Percentiles rank a stretch among this genome's conserved stretches.
These are phyloP conservation scores for Zaprionus gabonicus DNA, from an alignment of 1,140 invertebrate genomes.

Conservation along the genomic window DNA sequence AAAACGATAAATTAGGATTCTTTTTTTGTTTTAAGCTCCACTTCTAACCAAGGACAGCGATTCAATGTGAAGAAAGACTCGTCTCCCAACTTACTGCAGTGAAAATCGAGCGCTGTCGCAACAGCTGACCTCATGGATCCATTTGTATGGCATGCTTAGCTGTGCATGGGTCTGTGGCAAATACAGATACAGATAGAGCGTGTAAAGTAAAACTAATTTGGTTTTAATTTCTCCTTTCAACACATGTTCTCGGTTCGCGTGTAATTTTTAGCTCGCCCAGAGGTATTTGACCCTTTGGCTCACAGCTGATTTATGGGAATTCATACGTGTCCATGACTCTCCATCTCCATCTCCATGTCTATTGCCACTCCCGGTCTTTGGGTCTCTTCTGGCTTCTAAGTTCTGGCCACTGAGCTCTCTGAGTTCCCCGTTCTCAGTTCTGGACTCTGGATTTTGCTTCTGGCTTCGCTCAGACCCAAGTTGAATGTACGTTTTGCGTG, in stretches of 20 bases:
- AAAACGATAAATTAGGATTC: no score
- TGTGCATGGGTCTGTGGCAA: constrained; percentile 17
- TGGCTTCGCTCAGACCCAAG: constrained; percentile 14
- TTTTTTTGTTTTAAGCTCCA: no score
- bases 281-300: constrained; percentile 83
- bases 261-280: constrained; percentile 76
- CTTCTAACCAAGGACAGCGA: neutral
- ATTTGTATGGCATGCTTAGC: neutral
- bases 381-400: constrained; percentile 3
- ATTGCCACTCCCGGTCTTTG: constrained; percentile 48
- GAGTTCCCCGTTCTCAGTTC: constrained; percentile 32
- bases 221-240: constrained; percentile 80
- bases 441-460: constrained; percentile 46
- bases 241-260: constrained; percentile 74
- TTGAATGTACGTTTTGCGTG: constrained; percentile 81
- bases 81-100: neutral
- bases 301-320: constrained; percentile 84
- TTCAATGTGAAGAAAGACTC: neutral
- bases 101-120: neutral
- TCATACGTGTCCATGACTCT: constrained; percentile 72
- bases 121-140: constrained; percentile 11
- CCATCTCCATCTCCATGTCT: constrained; percentile 42
- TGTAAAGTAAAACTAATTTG: constrained; percentile 75
- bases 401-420: constrained; percentile 13
- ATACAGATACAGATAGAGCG: constrained; percentile 37